These are phyloP conservation scores for Sphyrna mokarran DNA, from an alignment of 2,113 vertebrate species.

Conservation along the genomic window DNA sequence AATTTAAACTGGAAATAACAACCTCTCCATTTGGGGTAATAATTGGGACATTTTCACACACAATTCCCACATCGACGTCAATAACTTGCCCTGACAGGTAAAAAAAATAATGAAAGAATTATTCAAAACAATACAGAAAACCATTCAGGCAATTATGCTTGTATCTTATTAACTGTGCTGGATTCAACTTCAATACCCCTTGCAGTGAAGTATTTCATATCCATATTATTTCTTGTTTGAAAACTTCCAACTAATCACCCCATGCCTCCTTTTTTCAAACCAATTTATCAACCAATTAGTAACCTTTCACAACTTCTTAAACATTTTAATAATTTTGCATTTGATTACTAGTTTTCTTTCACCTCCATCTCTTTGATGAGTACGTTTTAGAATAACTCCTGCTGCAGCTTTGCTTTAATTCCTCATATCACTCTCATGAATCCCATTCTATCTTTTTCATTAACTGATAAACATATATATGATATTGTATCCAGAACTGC, in stretches of 20 bases:
- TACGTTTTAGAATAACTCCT: background rate
- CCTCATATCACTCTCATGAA: background rate
- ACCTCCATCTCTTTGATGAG: background rate
- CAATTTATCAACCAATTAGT: background rate
- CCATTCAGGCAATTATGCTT: background rate
- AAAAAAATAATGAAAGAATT: constrained; percentile 36
- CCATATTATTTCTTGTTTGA: background rate
- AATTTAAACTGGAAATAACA: constrained; percentile 88
- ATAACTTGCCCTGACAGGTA: constrained; percentile 76
- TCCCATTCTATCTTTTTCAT: background rate
- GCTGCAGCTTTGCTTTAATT: background rate
- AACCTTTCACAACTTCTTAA: background rate
- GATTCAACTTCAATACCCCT: background rate
- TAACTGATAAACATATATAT: background rate
- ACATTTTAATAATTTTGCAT: background rate
- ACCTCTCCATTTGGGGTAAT: constrained; percentile 94
- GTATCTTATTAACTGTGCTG: background rate
- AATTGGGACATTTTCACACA: constrained; percentile 92
- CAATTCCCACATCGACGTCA: constrained; percentile 92
- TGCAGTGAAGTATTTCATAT: background rate
- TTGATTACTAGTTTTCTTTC: background rate
- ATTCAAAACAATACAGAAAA: background rate
- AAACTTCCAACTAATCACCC: background rate
- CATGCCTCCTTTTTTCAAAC: background rate
- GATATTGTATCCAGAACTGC: background rate